Evolutionary conservation across 37 sponge, comb jelly and placozoan genomes (phyloP), one percentile per base, ranked within the genome.

Genomic region (Eunapius fragilis): DNA sequence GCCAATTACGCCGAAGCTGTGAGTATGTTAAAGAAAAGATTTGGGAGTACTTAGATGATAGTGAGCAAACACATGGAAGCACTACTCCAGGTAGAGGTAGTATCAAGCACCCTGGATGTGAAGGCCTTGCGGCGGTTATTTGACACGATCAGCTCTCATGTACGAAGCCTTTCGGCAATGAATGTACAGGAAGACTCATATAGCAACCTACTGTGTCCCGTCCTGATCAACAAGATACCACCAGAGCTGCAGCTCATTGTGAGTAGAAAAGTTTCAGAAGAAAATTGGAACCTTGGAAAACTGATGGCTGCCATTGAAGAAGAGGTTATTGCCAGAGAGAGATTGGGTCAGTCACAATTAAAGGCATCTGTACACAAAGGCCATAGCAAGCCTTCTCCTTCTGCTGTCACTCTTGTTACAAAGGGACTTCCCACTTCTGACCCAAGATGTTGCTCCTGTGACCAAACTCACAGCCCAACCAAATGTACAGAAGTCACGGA

Each of bases 151-250:
- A 84, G 77, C 35, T 67, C 68, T 35, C 77, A 84, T 37, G 34
- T 84, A 22, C 27, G 85, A 25, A 84, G 85, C 69, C 85, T 84
- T 1, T 35, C 34, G 10, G 50, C 85, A 36, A 0, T 84, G 31
- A 14, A 67, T 19, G 70, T 84, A 3, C 32, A 50, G 77, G 67
- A 47, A 2, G 68, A 75, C 19, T 31, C 85, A 25, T 84, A 84
- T 76, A 77, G 85, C 4, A 84, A 28, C 28, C 68, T 76, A 1
- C 37, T 84, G 37, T 76, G 77, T 35, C 77, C 85, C 25, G 85
- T 84, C 24, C 35, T 84, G 67, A 49, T 84, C 68, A 84, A 84
- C 77, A 84, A 84, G 85, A 75, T 75, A 28, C 85, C 85, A 75
- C 30, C 85, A 2, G 85, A 84, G 0, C 25, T 84, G 69, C 85